These are phyloP conservation scores for Formica exsecta DNA, from an alignment of 1,140 invertebrate genomes.

Conservation along the genomic window DNA sequence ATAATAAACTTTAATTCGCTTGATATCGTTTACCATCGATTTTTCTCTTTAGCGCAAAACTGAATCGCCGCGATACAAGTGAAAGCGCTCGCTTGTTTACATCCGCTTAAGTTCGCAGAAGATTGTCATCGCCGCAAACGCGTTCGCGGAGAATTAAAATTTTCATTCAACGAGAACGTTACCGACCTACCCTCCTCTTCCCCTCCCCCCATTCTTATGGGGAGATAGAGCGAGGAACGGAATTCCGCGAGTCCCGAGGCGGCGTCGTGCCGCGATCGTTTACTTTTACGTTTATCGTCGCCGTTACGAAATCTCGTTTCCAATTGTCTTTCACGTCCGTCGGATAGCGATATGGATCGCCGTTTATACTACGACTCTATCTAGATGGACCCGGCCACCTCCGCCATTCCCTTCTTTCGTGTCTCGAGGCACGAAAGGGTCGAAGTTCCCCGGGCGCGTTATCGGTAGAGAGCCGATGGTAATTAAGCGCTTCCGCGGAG, in stretches of 20 bases:
- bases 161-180: conserved; percentile 23
- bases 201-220: too few relatives aligned
- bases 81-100: background rate
- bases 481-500: conserved; percentile 61
- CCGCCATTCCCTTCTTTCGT: background rate
- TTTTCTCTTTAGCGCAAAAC: background rate
- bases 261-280: conserved; percentile 64
- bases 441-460: conserved; percentile 30
- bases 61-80: background rate
- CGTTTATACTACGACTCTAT: conserved; percentile 63
- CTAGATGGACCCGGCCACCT: conserved; percentile 61
- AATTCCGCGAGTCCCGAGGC: conserved; percentile 60
- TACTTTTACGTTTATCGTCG: conserved; percentile 71
- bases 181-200: background rate
- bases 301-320: conserved; percentile 73
- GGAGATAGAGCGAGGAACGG: background rate
- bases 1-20: background rate
- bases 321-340: conserved; percentile 68
- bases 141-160: conserved; percentile 17
- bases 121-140: background rate
- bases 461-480: conserved; percentile 59
- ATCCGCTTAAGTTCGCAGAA: background rate
- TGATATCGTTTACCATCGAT: background rate
- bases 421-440: conserved; percentile 2
- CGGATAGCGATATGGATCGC: conserved; percentile 68